Evolutionary conservation across 2,888 invertebrate species (phyloP).

Genomic region (Ochropleura plecta): DNA sequence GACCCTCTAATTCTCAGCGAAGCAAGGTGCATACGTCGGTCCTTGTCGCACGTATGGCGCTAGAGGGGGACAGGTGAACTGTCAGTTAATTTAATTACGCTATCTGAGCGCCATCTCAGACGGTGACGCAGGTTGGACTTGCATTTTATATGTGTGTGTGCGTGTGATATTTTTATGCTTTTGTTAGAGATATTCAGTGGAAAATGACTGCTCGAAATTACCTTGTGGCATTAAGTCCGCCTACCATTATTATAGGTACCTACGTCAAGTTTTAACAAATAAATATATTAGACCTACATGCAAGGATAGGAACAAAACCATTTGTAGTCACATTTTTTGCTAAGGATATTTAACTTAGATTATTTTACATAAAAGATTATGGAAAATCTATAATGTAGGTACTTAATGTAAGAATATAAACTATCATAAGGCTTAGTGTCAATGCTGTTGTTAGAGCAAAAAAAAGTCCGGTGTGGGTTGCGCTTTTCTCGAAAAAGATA

Average conservation of each 20-base stretch:
- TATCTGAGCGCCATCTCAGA: slow-evolving; percentile 76
- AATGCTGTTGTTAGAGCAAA: no score
- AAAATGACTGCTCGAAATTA: neutral
- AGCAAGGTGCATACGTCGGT: slow-evolving; percentile 72
- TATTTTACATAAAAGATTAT: no score
- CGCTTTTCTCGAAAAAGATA: no score
- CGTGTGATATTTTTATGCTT: neutral
- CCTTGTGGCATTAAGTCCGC: no score
- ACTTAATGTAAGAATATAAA: no score
- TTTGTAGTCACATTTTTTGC: neutral
- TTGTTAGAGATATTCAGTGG: neutral
- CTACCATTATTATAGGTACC: no score
- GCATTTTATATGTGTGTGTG: neutral
- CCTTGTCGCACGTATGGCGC: slow-evolving; percentile 65
- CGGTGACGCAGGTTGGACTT: slow-evolving; percentile 69
- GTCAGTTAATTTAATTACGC: slow-evolving; percentile 86
- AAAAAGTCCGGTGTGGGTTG: no score
- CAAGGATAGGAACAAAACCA: neutral
- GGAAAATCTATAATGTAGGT: no score
- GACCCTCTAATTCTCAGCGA: slow-evolving; percentile 56
- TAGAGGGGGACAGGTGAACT: slow-evolving; percentile 76
- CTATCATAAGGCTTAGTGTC: no score
- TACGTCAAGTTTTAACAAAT: no score
- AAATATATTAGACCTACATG: neutral
- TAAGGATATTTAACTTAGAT: no score